Evolutionary conservation across 2,797 vertebrate species (phyloP).

Genomic region (Catharus ustulatus): DNA sequence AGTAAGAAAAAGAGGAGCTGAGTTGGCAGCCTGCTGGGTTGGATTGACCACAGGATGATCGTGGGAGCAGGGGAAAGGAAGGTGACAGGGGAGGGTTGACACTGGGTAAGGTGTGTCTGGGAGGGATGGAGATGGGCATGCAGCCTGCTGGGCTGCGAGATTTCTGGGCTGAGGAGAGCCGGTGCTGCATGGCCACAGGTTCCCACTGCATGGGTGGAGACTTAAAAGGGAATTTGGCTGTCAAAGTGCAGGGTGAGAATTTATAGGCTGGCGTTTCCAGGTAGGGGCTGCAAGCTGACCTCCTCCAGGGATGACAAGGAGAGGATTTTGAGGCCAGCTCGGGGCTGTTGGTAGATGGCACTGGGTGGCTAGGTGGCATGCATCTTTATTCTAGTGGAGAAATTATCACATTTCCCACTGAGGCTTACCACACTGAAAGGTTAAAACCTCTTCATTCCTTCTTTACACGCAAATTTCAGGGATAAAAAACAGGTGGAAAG

Average conservation of each 20-base stretch:
- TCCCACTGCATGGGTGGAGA: neutral
- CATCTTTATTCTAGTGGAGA: neutral
- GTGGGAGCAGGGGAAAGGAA: neutral
- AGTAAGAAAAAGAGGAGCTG: neutral
- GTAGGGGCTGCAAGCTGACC: neutral
- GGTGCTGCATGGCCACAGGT: neutral
- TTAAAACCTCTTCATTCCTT: neutral
- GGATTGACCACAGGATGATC: neutral
- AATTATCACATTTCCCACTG: neutral
- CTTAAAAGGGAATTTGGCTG: neutral
- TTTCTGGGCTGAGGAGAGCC: neutral
- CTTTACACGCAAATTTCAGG: neutral
- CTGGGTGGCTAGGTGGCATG: neutral
- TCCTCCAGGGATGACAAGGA: fast-evolving
- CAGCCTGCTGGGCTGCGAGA: neutral
- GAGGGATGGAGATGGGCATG: neutral
- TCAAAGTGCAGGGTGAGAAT: neutral
- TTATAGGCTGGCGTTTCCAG: neutral
- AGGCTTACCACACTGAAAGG: neutral
- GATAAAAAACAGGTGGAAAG: neutral
- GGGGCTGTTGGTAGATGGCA: fast-evolving
- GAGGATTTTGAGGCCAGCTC: neutral
- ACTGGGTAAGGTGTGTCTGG: neutral
- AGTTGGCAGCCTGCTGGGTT: neutral
- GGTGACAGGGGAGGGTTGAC: neutral